Evolutionary conservation across 2,797 vertebrate genomes (phyloP).

Genomic region (Vultur gryphus): DNA sequence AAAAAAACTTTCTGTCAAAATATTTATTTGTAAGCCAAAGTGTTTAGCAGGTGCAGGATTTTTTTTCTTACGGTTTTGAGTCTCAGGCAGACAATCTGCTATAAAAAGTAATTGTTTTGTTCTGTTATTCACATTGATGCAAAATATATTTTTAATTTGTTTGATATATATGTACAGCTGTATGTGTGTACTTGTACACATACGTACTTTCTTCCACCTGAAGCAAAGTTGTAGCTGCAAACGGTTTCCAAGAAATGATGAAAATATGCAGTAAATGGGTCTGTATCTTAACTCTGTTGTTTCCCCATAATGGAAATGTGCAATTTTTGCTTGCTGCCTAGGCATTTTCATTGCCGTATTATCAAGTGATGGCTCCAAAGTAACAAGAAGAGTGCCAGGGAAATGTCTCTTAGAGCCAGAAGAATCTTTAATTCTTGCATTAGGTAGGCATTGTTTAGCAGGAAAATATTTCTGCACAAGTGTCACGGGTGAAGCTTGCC

Average conservation of each 20-base stretch:
- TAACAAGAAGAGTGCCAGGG: neutral
- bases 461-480: neutral
- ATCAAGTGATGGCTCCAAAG: neutral
- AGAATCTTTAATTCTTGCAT: neutral
- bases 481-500: neutral
- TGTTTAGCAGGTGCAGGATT: neutral
- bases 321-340: neutral
- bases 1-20: neutral
- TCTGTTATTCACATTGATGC: neutral
- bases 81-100: neutral
- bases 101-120: neutral
- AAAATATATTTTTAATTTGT: neutral
- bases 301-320: neutral
- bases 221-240: neutral
- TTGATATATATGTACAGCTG: neutral
- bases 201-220: neutral
- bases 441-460: neutral
- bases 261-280: neutral
- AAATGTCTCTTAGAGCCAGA: neutral
- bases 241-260: neutral
- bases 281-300: neutral
- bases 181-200: neutral
- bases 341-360: neutral
- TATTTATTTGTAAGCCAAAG: conserved; percentile 16
- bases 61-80: neutral